A percentile compares a stretch with the other conserved stretches of the same genome.
Conservation (phyloP, 1,140 invertebrate genomes). For the Papilio xuthus region DNA sequence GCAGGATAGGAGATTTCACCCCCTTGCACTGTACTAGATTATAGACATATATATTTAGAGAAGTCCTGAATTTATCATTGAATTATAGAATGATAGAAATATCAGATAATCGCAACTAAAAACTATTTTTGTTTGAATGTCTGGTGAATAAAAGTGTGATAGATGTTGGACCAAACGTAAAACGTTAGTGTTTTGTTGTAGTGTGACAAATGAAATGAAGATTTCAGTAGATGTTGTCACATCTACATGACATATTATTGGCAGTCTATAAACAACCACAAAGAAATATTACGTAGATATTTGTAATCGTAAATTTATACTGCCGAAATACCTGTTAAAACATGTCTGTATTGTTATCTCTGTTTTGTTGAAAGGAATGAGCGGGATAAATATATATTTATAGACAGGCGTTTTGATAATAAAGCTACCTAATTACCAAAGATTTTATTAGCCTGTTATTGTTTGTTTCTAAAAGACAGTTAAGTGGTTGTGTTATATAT, state of each 20-base stretch:
- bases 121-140: neutral
- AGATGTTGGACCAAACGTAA: neutral
- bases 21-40: neutral
- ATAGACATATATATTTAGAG: neutral
- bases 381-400: no score
- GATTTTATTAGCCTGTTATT: neutral
- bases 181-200: neutral
- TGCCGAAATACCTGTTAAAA: neutral
- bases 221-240: neutral
- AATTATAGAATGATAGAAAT: neutral
- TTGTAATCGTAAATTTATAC: neutral
- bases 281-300: neutral
- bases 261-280: neutral
- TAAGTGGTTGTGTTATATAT: neutral
- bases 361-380: neutral
- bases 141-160: neutral
- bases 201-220: neutral
- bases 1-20: neutral
- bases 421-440: neutral
- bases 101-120: neutral
- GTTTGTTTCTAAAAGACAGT: neutral
- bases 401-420: neutral
- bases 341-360: neutral
- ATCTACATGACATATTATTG: no score
- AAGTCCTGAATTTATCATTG: neutral